Percentiles rank a stretch among this genome's conserved stretches.
These are phyloP conservation scores for Ceyx melanurus DNA, from an alignment of 2,113 vertebrate genomes.

Conservation along the genomic window DNA sequence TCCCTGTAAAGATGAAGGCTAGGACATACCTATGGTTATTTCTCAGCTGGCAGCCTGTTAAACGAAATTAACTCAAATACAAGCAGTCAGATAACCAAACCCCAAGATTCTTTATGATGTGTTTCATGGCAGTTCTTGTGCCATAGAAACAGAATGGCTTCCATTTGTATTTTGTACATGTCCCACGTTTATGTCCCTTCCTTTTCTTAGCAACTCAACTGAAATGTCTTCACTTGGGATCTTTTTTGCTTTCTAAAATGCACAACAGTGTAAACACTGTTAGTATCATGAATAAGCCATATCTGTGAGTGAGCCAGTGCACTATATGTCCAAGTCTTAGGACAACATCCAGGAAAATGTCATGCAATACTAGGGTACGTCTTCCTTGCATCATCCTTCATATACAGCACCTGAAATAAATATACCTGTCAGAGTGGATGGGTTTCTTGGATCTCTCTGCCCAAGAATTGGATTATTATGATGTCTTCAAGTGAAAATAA, in stretches of 20 bases:
- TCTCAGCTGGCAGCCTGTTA: not conserved
- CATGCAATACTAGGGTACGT: not conserved
- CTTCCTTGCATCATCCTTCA: fast-evolving
- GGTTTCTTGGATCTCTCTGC: not conserved
- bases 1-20: too few relatives aligned
- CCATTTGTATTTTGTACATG: not conserved
- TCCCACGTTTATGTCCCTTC: not conserved
- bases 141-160: not conserved
- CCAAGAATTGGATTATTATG: not conserved
- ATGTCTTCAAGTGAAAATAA: not conserved
- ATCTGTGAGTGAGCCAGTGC: not conserved
- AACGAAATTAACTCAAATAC: not conserved
- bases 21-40: not conserved
- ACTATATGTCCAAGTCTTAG: not conserved
- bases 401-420: not conserved
- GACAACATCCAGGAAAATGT: not conserved
- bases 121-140: not conserved
- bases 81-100: not conserved
- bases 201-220: not conserved
- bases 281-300: not conserved
- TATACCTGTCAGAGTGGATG: not conserved
- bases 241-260: not conserved
- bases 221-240: not conserved
- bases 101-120: not conserved
- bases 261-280: not conserved